phyloP scores from a whole-genome alignment of 2,797 vertebrate genomes.

The Aulostomus chinensis region DNA sequence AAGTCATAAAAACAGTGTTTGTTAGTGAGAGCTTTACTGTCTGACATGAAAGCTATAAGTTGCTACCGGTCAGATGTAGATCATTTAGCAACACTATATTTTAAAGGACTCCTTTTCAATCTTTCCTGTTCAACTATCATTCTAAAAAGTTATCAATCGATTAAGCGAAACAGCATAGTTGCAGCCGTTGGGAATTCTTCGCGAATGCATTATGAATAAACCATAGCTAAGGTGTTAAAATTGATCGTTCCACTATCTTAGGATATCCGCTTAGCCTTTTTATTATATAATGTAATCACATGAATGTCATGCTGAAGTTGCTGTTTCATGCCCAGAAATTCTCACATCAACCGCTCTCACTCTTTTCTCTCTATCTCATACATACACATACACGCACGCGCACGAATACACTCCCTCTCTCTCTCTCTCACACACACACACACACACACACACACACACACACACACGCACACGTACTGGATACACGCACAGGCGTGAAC shows the following conservation, averaged over 20 bases:
- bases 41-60: no score
- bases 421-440: slow-evolving; percentile 9
- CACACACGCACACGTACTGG: slow-evolving; percentile 7
- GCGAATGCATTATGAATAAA: no score
- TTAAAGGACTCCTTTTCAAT: slow-evolving; percentile 1
- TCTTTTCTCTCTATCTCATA: slow-evolving; percentile 14
- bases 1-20: background rate
- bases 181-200: no score
- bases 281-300: background rate
- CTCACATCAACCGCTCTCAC: slow-evolving; percentile 1
- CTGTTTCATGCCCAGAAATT: slow-evolving; percentile 17
- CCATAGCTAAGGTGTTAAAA: no score
- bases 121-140: no score
- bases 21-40: no score
- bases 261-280: background rate
- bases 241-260: background rate
- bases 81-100: no score
- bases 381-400: slow-evolving; percentile 11
- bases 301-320: background rate
- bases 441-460: slow-evolving; percentile 9
- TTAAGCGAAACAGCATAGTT: no score
- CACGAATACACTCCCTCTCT: no score
- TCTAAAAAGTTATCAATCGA: no score
- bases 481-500: slow-evolving; percentile 29
- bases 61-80: no score